A percentile compares a stretch with the other conserved stretches of the same genome.
Evolutionary conservation across 2,113 vertebrate genomes (phyloP).

Genomic region (Phylloscopus trochiloides): DNA sequence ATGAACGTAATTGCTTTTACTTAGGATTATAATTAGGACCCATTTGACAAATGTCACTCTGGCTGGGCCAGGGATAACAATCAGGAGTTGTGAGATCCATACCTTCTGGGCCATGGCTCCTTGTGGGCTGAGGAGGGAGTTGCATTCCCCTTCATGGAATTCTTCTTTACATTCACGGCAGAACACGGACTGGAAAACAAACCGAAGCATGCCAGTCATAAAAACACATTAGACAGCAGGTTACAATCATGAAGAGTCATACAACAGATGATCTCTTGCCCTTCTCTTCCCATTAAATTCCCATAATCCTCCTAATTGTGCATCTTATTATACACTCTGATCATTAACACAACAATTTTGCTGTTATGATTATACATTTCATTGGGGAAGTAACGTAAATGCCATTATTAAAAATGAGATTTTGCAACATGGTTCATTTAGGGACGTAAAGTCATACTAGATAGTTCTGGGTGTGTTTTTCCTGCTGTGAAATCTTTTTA

Average conservation of each 20-base stretch:
- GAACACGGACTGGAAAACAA: slow-evolving; percentile 78
- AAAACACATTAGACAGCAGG: slow-evolving; percentile 7
- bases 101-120: slow-evolving; percentile 61
- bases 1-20: not conserved
- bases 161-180: slow-evolving; percentile 84
- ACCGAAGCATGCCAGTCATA: slow-evolving; percentile 3
- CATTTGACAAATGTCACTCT: not conserved
- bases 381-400: not conserved
- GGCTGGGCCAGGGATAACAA: not conserved
- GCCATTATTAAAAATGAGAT: slow-evolving; percentile 19
- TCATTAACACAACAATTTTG: slow-evolving; percentile 32
- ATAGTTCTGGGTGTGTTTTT: not conserved
- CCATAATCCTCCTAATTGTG: slow-evolving; percentile 30
- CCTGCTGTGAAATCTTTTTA: not conserved
- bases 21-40: slow-evolving; percentile 22
- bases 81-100: not conserved
- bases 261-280: slow-evolving; percentile 10
- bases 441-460: not conserved
- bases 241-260: not conserved
- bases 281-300: slow-evolving; percentile 32
- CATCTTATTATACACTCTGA: slow-evolving; percentile 11
- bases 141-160: slow-evolving; percentile 80
- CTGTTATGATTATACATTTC: not conserved
- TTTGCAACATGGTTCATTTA: not conserved
- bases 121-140: not conserved